Evolutionary conservation across 2,113 vertebrate species (phyloP).

Genomic region (Ictalurus punctatus): DNA sequence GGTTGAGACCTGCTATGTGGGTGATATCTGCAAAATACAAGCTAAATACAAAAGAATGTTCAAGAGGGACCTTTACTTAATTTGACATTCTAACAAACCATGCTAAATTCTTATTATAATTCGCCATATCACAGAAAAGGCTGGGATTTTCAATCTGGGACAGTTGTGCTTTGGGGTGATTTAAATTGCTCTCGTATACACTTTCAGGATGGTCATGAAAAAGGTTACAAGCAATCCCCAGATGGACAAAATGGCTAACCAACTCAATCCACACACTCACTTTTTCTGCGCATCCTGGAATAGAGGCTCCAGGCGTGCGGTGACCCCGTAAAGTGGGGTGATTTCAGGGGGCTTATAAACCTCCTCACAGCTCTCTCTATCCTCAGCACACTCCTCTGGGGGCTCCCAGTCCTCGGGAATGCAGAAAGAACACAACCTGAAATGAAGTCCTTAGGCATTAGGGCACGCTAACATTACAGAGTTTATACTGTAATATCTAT

Average conservation of each 20-base stretch:
- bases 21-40: background rate
- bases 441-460: conserved; percentile 37
- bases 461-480: background rate
- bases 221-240: background rate
- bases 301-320: conserved; percentile 81
- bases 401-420: conserved; percentile 71
- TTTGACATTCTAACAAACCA: background rate
- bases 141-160: background rate
- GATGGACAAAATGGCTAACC: background rate
- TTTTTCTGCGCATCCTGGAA: conserved; percentile 86
- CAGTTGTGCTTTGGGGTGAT: background rate
- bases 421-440: conserved; percentile 82
- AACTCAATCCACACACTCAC: conserved; percentile 67
- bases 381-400: conserved; percentile 62
- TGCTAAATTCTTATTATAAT: background rate
- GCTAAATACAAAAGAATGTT: background rate
- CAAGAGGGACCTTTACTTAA: background rate
- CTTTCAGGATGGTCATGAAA: background rate
- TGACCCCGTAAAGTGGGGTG: conserved; percentile 81
- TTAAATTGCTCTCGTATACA: background rate
- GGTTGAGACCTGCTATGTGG: background rate
- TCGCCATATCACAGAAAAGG: background rate
- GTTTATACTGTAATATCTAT: background rate
- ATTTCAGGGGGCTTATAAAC: conserved; percentile 88
- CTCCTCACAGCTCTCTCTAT: conserved; percentile 69